Evolutionary conservation across 1,140 invertebrate species (phyloP).

Genomic region (Sogatella furcifera): DNA sequence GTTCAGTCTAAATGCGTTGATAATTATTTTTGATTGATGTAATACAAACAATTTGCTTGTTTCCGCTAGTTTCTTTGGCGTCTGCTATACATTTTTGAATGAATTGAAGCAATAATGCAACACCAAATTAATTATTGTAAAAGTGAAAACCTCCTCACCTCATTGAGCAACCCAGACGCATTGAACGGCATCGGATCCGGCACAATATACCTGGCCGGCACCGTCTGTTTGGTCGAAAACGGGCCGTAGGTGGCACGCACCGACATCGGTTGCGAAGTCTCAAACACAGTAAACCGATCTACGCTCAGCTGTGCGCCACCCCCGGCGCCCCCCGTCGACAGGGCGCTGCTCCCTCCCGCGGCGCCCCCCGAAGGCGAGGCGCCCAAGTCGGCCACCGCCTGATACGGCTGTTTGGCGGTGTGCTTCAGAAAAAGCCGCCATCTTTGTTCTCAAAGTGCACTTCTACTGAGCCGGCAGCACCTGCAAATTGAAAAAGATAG

Average conservation of each 20-base stretch:
- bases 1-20: no score
- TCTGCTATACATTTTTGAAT: no score
- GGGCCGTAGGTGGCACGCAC: conserved; percentile 82
- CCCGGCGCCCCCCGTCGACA: not conserved
- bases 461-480: conserved; percentile 44
- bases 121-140: no score
- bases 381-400: conserved; percentile 25
- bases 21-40: no score
- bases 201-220: conserved; percentile 54
- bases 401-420: conserved; percentile 48
- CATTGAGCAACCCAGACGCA: not conserved
- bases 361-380: conserved; percentile 6
- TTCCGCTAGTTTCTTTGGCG: no score
- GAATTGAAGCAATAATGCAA: no score
- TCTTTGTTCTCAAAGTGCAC: conserved; percentile 84
- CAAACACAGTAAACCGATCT: conserved; percentile 70
- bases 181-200: conserved; percentile 17
- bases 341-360: conserved; percentile 10
- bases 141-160: not conserved
- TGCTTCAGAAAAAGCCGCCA: conserved; percentile 81
- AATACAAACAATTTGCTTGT: no score
- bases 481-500: conserved; percentile 1
- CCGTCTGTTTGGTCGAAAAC: conserved; percentile 85
- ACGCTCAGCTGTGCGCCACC: not conserved
- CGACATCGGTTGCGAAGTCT: conserved; percentile 74